Evolutionary conservation across 2,113 vertebrate genomes (phyloP).

Genomic region (Urocynchramus pylzowi): DNA sequence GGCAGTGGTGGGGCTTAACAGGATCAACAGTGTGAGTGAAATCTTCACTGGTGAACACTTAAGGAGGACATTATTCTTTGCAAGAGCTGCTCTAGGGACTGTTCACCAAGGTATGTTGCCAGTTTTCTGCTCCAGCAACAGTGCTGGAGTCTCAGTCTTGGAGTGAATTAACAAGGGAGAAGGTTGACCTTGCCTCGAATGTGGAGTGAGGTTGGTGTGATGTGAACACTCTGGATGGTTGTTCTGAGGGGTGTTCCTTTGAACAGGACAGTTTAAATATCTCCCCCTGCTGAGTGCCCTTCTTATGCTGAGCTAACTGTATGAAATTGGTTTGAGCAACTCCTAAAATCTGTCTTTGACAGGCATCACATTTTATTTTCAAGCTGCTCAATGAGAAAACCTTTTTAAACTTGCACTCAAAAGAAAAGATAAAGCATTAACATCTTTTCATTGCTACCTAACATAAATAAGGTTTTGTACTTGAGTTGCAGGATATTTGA

Average conservation of each 20-base stretch:
- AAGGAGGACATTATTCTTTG: neutral
- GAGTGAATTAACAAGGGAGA: neutral
- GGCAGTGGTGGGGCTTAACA: neutral
- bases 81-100: neutral
- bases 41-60: neutral
- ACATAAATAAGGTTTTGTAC: neutral
- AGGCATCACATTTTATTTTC: neutral
- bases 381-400: neutral
- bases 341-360: neutral
- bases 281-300: neutral
- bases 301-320: neutral
- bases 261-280: neutral
- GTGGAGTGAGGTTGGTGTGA: rapidly evolving
- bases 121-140: neutral
- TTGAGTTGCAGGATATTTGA: neutral
- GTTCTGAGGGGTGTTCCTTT: neutral
- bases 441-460: neutral
- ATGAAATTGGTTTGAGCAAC: neutral
- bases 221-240: rapidly evolving
- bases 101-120: rapidly evolving
- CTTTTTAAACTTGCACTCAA: neutral
- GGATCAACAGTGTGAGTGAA: neutral
- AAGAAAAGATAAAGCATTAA: neutral
- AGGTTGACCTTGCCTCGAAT: neutral
- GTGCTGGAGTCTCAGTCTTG: neutral